These are phyloP conservation scores for Sandelia bainsii DNA, from an alignment of 2,797 vertebrate genomes.

Conservation along the genomic window DNA sequence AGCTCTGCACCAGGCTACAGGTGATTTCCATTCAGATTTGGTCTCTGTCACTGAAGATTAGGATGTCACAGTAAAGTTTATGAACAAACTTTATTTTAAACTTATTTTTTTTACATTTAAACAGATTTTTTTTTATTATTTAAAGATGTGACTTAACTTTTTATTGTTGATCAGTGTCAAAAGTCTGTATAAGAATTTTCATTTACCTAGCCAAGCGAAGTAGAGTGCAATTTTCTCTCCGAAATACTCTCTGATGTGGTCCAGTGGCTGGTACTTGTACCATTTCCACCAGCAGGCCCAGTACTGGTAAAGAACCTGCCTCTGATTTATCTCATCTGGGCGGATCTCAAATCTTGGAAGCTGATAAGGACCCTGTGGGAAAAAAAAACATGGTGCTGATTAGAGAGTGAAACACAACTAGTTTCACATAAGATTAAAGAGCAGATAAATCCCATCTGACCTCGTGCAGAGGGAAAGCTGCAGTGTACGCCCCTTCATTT, in stretches of 20 bases:
- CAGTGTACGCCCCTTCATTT: slow-evolving; percentile 82
- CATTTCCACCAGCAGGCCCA: slow-evolving; percentile 88
- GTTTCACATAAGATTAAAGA: background rate
- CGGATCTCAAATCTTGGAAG: slow-evolving; percentile 69
- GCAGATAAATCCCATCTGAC: slow-evolving; percentile 57
- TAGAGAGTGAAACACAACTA: background rate
- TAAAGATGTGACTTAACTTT: background rate
- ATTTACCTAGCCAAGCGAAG: slow-evolving; percentile 87
- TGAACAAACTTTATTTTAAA: too few relatives aligned
- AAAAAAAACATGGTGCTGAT: background rate
- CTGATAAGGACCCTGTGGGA: slow-evolving; percentile 81
- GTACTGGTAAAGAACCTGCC: slow-evolving; percentile 84
- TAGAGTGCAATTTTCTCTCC: slow-evolving; percentile 89
- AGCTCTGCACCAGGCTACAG: background rate
- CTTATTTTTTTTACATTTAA: background rate
- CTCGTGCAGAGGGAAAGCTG: slow-evolving; percentile 86
- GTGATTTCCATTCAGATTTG: too few relatives aligned
- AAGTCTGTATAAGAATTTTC: background rate
- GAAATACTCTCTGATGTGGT: slow-evolving; percentile 88
- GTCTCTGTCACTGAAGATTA: too few relatives aligned
- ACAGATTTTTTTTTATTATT: too few relatives aligned
- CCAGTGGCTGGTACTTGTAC: slow-evolving; percentile 88
- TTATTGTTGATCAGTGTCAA: background rate
- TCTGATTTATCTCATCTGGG: slow-evolving; percentile 83
- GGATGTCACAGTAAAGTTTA: too few relatives aligned